Evolutionary conservation across 1,140 invertebrate genomes (phyloP).

Genomic region (Trachymyrmex septentrionalis): DNA sequence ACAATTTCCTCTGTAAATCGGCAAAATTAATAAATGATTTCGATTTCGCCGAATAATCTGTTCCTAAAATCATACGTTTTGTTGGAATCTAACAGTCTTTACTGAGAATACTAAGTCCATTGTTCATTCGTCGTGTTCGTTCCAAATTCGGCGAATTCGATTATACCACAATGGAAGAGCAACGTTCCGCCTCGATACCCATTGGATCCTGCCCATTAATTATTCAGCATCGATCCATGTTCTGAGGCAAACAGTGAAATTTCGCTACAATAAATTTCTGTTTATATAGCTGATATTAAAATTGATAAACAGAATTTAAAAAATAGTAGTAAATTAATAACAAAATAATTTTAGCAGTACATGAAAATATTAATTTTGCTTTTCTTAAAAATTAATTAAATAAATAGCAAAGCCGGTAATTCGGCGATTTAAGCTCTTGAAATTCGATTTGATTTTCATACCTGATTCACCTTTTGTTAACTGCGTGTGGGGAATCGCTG

Average conservation of each 20-base stretch:
- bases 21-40: neutral
- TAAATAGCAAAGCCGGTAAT: neutral
- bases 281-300: neutral
- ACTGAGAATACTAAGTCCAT: neutral
- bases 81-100: constrained; percentile 1
- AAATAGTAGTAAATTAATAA: neutral
- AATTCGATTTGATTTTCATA: constrained; percentile 1
- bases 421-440: neutral
- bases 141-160: constrained; percentile 18
- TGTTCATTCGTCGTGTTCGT: constrained; percentile 37
- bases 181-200: constrained; percentile 63
- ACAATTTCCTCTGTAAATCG: neutral
- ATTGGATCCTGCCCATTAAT: constrained; percentile 66
- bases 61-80: neutral
- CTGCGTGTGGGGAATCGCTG: neutral
- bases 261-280: neutral
- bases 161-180: constrained; percentile 36
- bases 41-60: neutral
- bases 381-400: neutral
- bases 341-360: neutral
- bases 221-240: constrained; percentile 58
- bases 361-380: constrained; percentile 6
- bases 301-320: neutral
- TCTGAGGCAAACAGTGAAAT: constrained; percentile 62
- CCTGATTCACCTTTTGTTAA: constrained; percentile 24